Conservation (phyloP, 2,113 vertebrate genomes). For the Thamnaconus septentrionalis region DNA sequence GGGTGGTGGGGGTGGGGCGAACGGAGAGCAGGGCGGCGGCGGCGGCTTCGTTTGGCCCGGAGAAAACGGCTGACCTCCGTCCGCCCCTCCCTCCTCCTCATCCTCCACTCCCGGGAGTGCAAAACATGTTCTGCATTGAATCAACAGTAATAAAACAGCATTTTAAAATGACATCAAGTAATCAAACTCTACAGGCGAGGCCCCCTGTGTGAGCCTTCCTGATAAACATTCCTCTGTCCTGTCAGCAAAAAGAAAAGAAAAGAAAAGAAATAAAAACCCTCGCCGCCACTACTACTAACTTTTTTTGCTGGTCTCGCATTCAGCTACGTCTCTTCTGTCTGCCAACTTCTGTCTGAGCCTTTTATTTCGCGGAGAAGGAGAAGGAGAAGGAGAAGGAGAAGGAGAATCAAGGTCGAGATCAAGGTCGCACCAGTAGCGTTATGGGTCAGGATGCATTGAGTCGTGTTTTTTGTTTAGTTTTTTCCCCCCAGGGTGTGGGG, state of each 20-base stretch:
- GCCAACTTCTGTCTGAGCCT: conserved; percentile 32
- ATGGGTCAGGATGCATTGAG: conserved; percentile 34
- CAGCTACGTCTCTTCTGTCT: conserved; percentile 34
- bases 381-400: conserved; percentile 16
- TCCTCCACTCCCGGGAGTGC: conserved; percentile 50
- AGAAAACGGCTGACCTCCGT: conserved; percentile 55
- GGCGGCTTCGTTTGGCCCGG: conserved; percentile 60
- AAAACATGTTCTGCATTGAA: conserved; percentile 76
- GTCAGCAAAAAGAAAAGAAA: conserved; percentile 22
- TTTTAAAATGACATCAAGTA: conserved; percentile 75
- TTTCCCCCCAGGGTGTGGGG: neutral
- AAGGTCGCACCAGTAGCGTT: conserved; percentile 25
- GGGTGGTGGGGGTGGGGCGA: conserved; percentile 6
- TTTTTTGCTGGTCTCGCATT: conserved; percentile 26
- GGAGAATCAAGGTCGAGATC: neutral
- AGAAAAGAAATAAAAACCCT: conserved; percentile 23
- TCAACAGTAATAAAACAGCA: conserved; percentile 75
- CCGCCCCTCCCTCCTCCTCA: conserved; percentile 3
- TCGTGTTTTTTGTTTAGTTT: conserved; percentile 12
- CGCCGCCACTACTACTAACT: conserved; percentile 17
- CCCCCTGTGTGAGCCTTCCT: conserved; percentile 46
- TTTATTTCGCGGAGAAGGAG: conserved; percentile 19
- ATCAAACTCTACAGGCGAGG: conserved; percentile 69
- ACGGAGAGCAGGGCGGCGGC: conserved; percentile 43
- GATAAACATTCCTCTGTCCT: conserved; percentile 69